Percentiles rank a stretch among this genome's conserved stretches.
These are phyloP conservation scores for Ondatra zibethicus DNA, from an alignment of 2,113 vertebrate species.

Conservation along the genomic window DNA sequence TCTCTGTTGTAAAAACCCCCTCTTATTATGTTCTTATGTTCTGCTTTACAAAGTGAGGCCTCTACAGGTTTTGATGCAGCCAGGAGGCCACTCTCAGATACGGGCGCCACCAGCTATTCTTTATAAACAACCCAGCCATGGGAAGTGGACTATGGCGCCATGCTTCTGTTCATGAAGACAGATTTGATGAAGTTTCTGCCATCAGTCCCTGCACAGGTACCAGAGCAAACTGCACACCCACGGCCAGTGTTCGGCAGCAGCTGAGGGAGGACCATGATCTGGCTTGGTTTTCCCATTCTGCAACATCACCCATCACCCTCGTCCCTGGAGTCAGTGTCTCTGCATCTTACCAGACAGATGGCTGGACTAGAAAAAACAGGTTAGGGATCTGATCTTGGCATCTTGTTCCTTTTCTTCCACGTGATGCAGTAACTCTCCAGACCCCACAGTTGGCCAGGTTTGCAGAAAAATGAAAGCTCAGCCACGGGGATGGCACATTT, in stretches of 20 bases:
- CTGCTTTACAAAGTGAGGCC: not conserved
- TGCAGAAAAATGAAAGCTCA: constrained; percentile 34
- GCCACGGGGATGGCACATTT: not conserved
- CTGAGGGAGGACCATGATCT: not conserved
- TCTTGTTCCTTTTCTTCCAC: constrained; percentile 36
- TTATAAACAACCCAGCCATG: not conserved
- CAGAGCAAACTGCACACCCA: not conserved
- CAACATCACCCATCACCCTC: fast-evolving
- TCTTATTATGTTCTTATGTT: no score
- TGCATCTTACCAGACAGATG: not conserved
- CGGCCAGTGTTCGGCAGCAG: fast-evolving
- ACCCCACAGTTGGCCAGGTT: not conserved
- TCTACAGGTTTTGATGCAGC: not conserved
- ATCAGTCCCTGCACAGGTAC: not conserved
- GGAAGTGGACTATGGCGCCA: not conserved
- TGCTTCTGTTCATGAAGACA: not conserved
- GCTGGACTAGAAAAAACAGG: not conserved
- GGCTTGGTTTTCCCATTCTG: fast-evolving
- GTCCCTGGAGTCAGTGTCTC: not conserved
- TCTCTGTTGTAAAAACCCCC: not conserved
- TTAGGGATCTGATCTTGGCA: not conserved
- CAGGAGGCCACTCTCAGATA: not conserved
- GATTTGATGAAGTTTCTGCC: not conserved
- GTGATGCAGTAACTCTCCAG: not conserved
- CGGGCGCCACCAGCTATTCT: not conserved